These are phyloP conservation scores for Drepanosiphum platanoidis DNA, from an alignment of 2,888 invertebrate genomes.

Conservation along the genomic window DNA sequence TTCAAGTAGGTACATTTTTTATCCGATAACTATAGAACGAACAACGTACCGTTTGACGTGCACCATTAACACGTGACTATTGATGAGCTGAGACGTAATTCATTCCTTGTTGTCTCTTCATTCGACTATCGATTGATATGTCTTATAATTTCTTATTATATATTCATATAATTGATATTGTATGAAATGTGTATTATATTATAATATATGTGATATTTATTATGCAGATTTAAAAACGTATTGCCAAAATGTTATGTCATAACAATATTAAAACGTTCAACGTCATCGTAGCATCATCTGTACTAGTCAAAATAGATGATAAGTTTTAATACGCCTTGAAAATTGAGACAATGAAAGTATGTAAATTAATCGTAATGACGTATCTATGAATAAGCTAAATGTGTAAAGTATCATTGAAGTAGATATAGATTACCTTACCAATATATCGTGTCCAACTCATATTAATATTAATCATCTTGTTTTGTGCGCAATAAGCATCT, in stretches of 20 bases:
- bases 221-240: not conserved
- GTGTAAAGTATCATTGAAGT: no score
- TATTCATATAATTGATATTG: no score
- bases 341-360: not conserved
- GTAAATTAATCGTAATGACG: not conserved
- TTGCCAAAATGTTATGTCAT: not conserved
- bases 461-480: no score
- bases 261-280: not conserved
- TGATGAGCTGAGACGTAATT: slow-evolving; percentile 15
- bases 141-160: not conserved
- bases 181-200: no score
- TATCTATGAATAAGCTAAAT: no score
- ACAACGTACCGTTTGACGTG: not conserved
- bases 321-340: no score
- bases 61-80: slow-evolving; percentile 39
- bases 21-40: not conserved
- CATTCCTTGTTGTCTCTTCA: not conserved
- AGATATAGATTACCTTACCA: no score
- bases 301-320: no score
- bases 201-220: not conserved
- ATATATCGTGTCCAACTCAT: no score
- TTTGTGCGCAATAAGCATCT: no score
- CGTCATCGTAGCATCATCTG: no score
- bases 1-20: slow-evolving; percentile 16
- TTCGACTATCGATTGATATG: not conserved